Percentiles rank a stretch among this genome's conserved stretches.
Conservation (phyloP, 2,113 vertebrate species). For the Gavia stellata region DNA sequence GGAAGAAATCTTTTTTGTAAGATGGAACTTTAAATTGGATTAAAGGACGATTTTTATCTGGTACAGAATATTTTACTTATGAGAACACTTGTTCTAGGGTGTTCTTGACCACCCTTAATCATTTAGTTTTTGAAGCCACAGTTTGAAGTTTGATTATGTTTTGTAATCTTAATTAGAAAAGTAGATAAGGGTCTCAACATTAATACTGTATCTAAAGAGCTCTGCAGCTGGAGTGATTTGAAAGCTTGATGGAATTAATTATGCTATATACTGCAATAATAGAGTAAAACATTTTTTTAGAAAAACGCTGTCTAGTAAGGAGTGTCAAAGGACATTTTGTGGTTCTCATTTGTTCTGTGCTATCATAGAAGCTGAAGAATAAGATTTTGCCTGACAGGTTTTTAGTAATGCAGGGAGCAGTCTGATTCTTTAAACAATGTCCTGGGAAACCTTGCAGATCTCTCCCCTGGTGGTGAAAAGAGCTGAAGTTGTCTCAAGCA, state of each 20-base stretch:
- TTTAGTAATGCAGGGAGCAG: background rate
- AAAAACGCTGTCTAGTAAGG: background rate
- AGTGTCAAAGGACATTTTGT: background rate
- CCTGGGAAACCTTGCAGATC: background rate
- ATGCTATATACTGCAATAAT: background rate
- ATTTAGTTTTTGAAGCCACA: background rate
- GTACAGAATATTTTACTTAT: background rate
- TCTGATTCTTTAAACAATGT: background rate
- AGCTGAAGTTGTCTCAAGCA: background rate
- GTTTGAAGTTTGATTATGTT: background rate
- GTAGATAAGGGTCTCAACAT: background rate
- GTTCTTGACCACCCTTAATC: background rate
- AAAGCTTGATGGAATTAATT: background rate
- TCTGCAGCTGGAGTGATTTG: background rate
- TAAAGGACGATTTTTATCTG: background rate
- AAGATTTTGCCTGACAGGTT: background rate
- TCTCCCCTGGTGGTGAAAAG: background rate
- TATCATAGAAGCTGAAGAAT: background rate
- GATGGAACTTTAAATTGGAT: background rate
- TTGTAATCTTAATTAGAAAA: background rate
- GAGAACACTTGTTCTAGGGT: background rate
- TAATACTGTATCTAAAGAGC: background rate
- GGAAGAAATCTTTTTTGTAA: background rate
- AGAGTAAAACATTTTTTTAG: background rate
- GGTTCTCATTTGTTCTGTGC: background rate